Conservation (phyloP, 2,888 invertebrate genomes). For the Cantharis flavilabris region DNA sequence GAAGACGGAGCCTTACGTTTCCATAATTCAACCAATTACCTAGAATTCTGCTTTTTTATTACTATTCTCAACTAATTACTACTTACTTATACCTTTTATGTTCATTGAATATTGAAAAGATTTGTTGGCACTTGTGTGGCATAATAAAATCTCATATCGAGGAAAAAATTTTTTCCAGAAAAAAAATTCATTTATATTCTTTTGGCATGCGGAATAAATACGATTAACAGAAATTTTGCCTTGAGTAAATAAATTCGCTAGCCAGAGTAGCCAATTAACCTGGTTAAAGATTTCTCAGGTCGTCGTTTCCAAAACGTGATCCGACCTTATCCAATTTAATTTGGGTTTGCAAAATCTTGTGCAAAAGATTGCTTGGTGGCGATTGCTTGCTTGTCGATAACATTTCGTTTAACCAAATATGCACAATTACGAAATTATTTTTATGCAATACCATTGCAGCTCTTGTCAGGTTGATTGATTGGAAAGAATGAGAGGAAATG, state of each 20-base stretch:
- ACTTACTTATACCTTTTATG: slow-evolving; percentile 22
- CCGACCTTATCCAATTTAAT: neutral
- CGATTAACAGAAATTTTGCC: neutral
- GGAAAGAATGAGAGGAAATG: neutral
- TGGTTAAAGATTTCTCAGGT: neutral
- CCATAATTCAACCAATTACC: slow-evolving; percentile 28
- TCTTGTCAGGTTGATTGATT: neutral
- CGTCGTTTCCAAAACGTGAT: neutral
- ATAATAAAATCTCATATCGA: slow-evolving; percentile 13
- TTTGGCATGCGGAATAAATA: neutral
- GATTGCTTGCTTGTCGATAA: neutral
- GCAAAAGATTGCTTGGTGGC: neutral
- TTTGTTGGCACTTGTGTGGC: slow-evolving; percentile 24
- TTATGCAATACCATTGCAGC: neutral
- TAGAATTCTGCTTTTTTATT: slow-evolving; percentile 17
- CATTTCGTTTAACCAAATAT: too few relatives aligned
- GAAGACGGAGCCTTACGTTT: slow-evolving; percentile 4
- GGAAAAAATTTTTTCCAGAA: neutral
- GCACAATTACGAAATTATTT: neutral
- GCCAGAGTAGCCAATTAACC: neutral
- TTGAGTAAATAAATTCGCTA: neutral
- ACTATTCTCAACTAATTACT: slow-evolving; percentile 21
- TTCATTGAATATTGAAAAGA: slow-evolving; percentile 25
- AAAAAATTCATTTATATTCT: neutral
- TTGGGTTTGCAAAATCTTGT: neutral